Percentiles rank a stretch among this genome's conserved stretches.
Evolutionary conservation across 2,888 invertebrate species (phyloP).

Genomic region (Rhimphoctona megacephalus): DNA sequence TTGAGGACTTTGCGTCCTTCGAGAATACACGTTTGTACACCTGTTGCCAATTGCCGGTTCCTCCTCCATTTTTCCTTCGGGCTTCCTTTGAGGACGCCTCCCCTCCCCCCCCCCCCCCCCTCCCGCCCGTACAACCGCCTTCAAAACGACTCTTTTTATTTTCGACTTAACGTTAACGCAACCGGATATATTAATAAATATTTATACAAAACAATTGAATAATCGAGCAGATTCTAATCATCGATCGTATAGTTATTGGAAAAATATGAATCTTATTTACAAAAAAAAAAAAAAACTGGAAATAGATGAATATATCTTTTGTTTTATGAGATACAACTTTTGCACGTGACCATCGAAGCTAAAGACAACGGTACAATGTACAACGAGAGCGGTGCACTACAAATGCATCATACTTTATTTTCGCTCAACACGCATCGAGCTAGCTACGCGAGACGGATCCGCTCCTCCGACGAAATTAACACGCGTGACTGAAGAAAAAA

Average conservation of each 20-base stretch:
- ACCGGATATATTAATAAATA: neutral
- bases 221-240: neutral
- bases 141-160: neutral
- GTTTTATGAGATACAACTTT: neutral
- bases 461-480: neutral
- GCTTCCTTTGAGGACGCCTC: neutral
- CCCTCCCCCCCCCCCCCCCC: too few species aligned
- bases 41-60: constrained; percentile 48
- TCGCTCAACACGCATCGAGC: neutral
- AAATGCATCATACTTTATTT: neutral
- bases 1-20: constrained; percentile 49
- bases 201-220: constrained; percentile 1
- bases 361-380: neutral
- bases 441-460: neutral
- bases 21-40: constrained; percentile 10
- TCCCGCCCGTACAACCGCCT: neutral
- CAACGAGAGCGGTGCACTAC: neutral
- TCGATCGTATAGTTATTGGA: neutral
- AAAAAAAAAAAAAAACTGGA: neutral
- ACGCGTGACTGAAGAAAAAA: constrained; percentile 16
- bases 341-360: neutral
- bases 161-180: neutral
- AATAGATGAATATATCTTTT: neutral
- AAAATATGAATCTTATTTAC: neutral
- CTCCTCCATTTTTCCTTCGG: constrained; percentile 32